Evolutionary conservation across 2,888 invertebrate species (phyloP).

Genomic region (Drosophila lutescens): DNA sequence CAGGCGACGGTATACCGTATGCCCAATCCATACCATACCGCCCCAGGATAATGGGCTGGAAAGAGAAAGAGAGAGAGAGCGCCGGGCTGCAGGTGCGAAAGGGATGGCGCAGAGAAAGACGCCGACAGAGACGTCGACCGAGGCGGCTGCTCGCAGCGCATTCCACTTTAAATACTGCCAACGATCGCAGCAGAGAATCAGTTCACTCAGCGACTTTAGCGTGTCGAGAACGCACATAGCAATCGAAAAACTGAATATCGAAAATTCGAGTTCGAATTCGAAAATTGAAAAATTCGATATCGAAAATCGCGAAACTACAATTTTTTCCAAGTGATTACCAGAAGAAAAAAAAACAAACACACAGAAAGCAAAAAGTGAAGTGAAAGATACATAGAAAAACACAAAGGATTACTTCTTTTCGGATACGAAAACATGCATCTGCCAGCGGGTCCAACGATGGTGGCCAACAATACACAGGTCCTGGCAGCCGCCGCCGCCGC

Average conservation of each 20-base stretch:
- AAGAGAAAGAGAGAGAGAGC: not conserved
- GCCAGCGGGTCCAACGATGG: conserved; percentile 83
- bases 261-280: conserved; percentile 1
- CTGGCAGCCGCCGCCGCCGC: conserved; percentile 52
- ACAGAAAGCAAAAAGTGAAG: conserved; percentile 1
- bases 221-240: conserved; percentile 78
- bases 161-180: conserved; percentile 84
- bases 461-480: conserved; percentile 75
- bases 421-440: conserved; percentile 77
- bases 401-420: conserved; percentile 19
- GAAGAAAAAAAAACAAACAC: too few species aligned
- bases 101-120: too few species aligned
- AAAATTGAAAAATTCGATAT: not conserved
- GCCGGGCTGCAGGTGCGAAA: conserved; percentile 1
- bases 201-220: conserved; percentile 84
- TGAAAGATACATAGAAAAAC: not conserved
- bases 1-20: conserved; percentile 7
- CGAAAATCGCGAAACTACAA: conserved; percentile 6
- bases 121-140: conserved; percentile 47
- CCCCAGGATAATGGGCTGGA: conserved; percentile 49
- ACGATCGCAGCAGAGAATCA: conserved; percentile 84
- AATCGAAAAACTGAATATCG: not conserved
- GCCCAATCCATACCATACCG: conserved; percentile 41
- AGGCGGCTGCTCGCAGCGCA: conserved; percentile 62
- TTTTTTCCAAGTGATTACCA: conserved; percentile 5